Evolutionary conservation across 2,888 invertebrate species (phyloP), one percentile per base, ranked within the genome.

Genomic region (Boloria euphrosyne): DNA sequence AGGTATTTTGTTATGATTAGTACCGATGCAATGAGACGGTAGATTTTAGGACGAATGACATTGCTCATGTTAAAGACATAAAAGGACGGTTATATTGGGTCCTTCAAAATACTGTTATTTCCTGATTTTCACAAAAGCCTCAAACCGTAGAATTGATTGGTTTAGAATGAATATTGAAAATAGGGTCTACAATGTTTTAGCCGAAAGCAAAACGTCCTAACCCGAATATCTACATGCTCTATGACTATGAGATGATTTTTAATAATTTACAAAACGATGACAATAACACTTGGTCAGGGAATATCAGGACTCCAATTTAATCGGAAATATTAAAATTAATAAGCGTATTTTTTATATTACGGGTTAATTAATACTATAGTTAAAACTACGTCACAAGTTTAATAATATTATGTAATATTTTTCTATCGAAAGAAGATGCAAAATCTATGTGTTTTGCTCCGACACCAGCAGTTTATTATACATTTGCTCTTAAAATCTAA

Each of bases 271-370:
- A 89, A 87, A 86, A 86, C 82, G 83, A 85, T 86, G 80, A 85
- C 80, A 83, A 87, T 88, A 90, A 89, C 87, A 86, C 85, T 91
- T 90, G 92, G 91, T 92, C 91, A 86, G 87, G 87, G 85, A 91
- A 90, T 92, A 90, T 91, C 88, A 87, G 89, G 85, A 86, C 78
- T 88, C 90, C 90, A 90, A 90, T 92, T 87, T 86, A 77, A 90
- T 90, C 90, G 90, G 91, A 91, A 89, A 89, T 81, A 89, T 90
- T 91, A 91, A 90, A 90, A 90, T 91, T 92, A 92, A 91, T 92
- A 92, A 92, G 92, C 92, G 92, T 92, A 91, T 89, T 87, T 85
- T 87, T 90, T 84, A 90, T 90, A 87, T 38, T 38, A 38, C 86
- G 87, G 89, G 85, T 88, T 88, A 85, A 81, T 83, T 84, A 72